Evolutionary conservation across 2,113 vertebrate genomes (phyloP), one percentile per base, ranked within the genome.

Genomic region (Nothoprocta perdicaria): DNA sequence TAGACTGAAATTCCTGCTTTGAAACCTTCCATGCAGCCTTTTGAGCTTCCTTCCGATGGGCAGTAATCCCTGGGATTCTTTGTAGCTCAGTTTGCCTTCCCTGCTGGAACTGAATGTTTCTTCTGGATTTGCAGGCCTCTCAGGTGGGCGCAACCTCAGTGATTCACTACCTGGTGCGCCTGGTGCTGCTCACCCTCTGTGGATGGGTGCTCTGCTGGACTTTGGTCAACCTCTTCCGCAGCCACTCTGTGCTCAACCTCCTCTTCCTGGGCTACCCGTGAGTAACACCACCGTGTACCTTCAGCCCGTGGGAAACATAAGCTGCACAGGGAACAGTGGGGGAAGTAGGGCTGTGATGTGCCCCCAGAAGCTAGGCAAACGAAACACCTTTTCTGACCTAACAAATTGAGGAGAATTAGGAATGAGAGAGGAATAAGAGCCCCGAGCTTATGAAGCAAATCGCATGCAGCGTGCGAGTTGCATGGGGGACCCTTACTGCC

Each of bases 241-340:
- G 98, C 95, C 97, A 99, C 96, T 99, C 99, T 35, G 98, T 99
- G 78, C 98, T 99, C 94, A 99, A 99, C 97, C 98, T 99, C 72
- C 98, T 99, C 84, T 99, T 99, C 97, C 98, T 99, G 94, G 99
- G 99, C 95, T 99, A 99, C 96, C 99, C 99, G 99, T 99, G 97
- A 99, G 99, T 99, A 90, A 69, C 2, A 33, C 50, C 43, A 17
- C 6, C 35, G 61, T 38, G 55, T 65, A 26, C 50, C 52, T 67
- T 69, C 35, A 38, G 43, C 50, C 24, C 0, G 1, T 6, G 17
- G n/a, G 18, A 18, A 17, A 46, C 17, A 46, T 19, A 46, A 46
- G 31, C 78, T 61, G 29, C 10, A 33, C 12, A 19, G 22, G 61
- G n/a, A 40, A 29, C 26, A 55, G 26, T 0, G 0, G 13, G 29